A percentile compares a stretch with the other conserved stretches of the same genome.
Conservation (phyloP, 2,888 invertebrate species). For the Hydrotaea cyrtoneurina region DNA sequence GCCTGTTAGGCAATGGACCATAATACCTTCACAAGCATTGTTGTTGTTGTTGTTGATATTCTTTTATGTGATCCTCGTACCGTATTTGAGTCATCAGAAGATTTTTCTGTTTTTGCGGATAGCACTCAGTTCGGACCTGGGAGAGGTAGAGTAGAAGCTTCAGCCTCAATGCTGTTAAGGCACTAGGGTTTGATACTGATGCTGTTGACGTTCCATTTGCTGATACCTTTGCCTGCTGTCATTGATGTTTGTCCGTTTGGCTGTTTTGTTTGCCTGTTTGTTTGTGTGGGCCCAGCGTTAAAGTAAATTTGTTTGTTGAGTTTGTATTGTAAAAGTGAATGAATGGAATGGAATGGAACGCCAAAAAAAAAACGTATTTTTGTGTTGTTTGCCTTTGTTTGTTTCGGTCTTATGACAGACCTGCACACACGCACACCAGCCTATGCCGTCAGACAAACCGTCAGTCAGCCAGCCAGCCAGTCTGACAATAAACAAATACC, state of each 20-base stretch:
- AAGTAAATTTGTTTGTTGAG: neutral
- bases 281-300: neutral
- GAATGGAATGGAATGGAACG: neutral
- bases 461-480: neutral
- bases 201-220: neutral
- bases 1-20: neutral
- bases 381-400: slow-evolving; percentile 1
- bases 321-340: neutral
- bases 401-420: neutral
- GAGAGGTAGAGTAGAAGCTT: neutral
- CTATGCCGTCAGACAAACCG: neutral
- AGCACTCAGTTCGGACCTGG: too few relatives aligned
- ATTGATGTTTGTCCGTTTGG: neutral
- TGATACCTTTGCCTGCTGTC: neutral
- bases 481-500: slow-evolving; percentile 2
- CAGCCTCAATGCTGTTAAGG: neutral
- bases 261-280: neutral
- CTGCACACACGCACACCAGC: neutral
- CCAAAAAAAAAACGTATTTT: neutral
- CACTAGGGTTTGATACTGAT: neutral
- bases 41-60: slow-evolving; percentile 7
- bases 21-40: neutral
- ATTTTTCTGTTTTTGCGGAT: neutral
- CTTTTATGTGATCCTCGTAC: neutral
- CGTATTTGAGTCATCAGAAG: neutral